Percentiles rank a stretch among this genome's conserved stretches.
These are phyloP conservation scores for Podocnemis expansa DNA, from an alignment of 2,113 vertebrate species.

Conservation along the genomic window DNA sequence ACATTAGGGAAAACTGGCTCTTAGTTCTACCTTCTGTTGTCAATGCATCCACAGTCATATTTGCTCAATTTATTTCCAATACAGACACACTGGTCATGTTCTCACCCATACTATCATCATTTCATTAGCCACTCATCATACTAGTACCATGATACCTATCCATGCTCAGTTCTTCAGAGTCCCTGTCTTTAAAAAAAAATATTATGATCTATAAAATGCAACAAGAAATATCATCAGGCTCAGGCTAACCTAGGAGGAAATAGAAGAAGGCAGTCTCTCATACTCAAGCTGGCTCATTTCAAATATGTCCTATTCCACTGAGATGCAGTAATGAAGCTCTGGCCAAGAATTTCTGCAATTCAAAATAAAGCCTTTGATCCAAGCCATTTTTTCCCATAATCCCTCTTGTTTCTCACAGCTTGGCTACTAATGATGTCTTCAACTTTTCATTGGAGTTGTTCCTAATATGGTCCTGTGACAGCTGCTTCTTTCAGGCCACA, in stretches of 20 bases:
- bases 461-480: not conserved
- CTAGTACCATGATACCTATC: constrained; percentile 51
- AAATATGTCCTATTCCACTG: not conserved
- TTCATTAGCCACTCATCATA: constrained; percentile 38
- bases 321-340: not conserved
- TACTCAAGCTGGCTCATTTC: not conserved
- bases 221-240: not conserved
- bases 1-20: not conserved
- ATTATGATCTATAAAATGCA: constrained; percentile 61
- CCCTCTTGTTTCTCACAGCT: not conserved
- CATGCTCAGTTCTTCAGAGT: constrained; percentile 58
- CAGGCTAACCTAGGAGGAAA: not conserved
- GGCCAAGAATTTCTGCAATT: not conserved
- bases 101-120: constrained; percentile 2
- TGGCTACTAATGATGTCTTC: not conserved
- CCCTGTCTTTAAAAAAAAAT: constrained; percentile 59
- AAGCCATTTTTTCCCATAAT: not conserved
- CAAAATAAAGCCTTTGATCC: not conserved
- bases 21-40: not conserved
- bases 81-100: not conserved
- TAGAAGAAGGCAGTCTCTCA: not conserved
- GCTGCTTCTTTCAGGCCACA: not conserved
- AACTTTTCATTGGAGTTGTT: not conserved
- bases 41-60: not conserved
- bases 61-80: constrained; percentile 5